These are phyloP conservation scores for Lutjanus erythropterus DNA, from an alignment of 2,113 vertebrate genomes.

Conservation along the genomic window DNA sequence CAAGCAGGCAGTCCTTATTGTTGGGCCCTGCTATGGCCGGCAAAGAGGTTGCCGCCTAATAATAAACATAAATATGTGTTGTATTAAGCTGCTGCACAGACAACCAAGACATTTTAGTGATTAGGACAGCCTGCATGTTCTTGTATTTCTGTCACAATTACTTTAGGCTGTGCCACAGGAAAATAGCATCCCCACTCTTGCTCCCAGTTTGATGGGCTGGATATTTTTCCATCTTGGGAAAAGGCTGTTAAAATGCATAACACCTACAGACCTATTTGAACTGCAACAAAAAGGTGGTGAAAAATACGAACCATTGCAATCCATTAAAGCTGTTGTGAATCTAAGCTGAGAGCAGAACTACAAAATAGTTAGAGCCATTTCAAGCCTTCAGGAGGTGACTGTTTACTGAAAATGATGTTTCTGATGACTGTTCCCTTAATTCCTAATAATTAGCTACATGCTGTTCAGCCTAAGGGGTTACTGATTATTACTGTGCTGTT, in stretches of 20 bases:
- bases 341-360: not conserved
- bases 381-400: slow-evolving; percentile 4
- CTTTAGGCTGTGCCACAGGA: not conserved
- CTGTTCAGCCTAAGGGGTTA: slow-evolving; percentile 2
- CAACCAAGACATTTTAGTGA: no score
- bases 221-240: not conserved
- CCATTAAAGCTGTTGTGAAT: slow-evolving; percentile 10
- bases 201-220: not conserved
- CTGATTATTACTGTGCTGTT: slow-evolving; percentile 8
- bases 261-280: not conserved
- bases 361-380: not conserved
- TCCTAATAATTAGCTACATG: slow-evolving; percentile 8
- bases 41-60: no score
- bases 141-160: not conserved
- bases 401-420: slow-evolving; percentile 16
- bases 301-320: not conserved
- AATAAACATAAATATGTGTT: no score
- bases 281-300: not conserved
- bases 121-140: no score
- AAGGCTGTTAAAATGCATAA: not conserved
- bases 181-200: not conserved
- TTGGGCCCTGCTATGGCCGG: no score
- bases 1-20: no score
- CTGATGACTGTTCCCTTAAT: slow-evolving; percentile 19
- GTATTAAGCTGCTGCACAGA: no score